phyloP scores from a whole-genome alignment of 2,888 invertebrate species.

The Rhyacophila evoluta region DNA sequence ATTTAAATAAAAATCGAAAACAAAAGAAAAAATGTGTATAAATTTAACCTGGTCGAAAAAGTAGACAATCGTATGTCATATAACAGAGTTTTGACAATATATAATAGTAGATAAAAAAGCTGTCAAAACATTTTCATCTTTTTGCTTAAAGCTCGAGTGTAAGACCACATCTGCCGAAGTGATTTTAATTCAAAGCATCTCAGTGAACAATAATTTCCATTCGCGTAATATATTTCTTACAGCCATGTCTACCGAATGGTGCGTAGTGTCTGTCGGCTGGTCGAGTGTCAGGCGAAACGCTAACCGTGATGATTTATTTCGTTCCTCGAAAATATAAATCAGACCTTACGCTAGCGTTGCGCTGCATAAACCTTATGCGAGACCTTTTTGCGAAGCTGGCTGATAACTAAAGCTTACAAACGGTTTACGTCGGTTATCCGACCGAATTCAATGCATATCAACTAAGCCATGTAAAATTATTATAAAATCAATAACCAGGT shows the following conservation, averaged over 20 bases:
- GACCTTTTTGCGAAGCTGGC: neutral
- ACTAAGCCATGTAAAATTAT: neutral
- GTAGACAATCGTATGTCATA: too few relatives aligned
- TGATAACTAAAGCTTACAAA: neutral
- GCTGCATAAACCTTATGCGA: conserved; percentile 14
- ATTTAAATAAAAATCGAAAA: too few relatives aligned
- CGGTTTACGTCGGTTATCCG: neutral
- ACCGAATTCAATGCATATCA: neutral
- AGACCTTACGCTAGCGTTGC: neutral
- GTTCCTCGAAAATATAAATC: conserved; percentile 8
- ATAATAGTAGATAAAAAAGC: too few relatives aligned
- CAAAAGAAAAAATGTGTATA: too few relatives aligned
- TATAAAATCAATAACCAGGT: too few relatives aligned
- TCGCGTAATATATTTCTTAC: conserved; percentile 2
- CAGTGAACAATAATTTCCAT: neutral
- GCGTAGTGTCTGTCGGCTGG: neutral
- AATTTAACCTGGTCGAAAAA: too few relatives aligned
- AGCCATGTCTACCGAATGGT: neutral
- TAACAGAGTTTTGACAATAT: too few relatives aligned
- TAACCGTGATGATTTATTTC: conserved; percentile 4
- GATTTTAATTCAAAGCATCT: neutral
- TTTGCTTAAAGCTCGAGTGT: neutral
- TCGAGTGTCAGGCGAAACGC: neutral
- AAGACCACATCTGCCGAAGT: neutral
- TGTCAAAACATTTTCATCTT: neutral